Percentiles rank a stretch among this genome's conserved stretches.
phyloP scores from a whole-genome alignment of 2,113 vertebrate species.

The Tragelaphus strepsiceros region DNA sequence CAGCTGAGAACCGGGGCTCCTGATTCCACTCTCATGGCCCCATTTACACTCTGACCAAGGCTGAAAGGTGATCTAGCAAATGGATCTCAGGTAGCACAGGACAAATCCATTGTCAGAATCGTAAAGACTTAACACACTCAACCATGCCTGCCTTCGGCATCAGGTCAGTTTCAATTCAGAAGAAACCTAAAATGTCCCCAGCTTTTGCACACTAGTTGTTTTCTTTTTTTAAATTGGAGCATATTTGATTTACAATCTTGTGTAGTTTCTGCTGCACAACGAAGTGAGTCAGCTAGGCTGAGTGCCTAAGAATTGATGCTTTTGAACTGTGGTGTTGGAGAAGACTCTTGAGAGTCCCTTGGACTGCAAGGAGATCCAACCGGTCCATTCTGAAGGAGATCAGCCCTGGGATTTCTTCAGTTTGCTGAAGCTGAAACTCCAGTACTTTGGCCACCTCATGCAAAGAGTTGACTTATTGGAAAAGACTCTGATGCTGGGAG shows the following conservation, averaged over 20 bases:
- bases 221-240: not conserved
- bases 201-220: not conserved
- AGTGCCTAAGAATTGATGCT: too few species aligned
- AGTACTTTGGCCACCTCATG: too few species aligned
- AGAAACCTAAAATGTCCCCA: not conserved
- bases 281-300: not conserved
- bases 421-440: too few species aligned
- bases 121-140: not conserved
- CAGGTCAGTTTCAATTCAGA: not conserved
- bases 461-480: too few species aligned
- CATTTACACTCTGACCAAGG: not conserved
- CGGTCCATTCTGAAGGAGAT: too few species aligned
- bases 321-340: too few species aligned
- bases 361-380: too few species aligned
- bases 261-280: not conserved
- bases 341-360: too few species aligned
- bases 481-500: too few species aligned
- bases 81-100: not conserved
- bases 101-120: not conserved
- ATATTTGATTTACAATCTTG: not conserved
- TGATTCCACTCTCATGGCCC: rapidly evolving
- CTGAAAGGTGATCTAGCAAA: too few species aligned
- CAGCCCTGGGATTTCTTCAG: too few species aligned
- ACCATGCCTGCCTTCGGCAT: not conserved
- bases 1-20: not conserved